Percentiles rank a stretch among this genome's conserved stretches.
These are phyloP conservation scores for Cinara cedri DNA, from an alignment of 2,888 invertebrate species.

Conservation along the genomic window DNA sequence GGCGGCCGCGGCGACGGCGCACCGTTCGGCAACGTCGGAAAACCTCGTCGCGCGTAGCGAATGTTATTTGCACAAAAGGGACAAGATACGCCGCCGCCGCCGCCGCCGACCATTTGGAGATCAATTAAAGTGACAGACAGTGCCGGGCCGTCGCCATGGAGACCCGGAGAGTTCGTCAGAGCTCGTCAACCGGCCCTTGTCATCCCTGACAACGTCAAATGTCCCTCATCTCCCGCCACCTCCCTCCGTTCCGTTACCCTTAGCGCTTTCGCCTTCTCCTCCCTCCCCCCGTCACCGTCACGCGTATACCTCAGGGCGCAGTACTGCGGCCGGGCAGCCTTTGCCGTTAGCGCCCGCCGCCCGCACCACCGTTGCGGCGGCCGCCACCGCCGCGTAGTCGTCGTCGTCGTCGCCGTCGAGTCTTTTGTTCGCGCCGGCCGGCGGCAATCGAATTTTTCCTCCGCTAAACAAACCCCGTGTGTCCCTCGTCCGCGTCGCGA, in stretches of 20 bases:
- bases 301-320: too few relatives aligned
- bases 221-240: constrained; percentile 31
- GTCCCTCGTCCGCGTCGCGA: background rate
- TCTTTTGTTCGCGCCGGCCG: constrained; percentile 53
- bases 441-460: constrained; percentile 52
- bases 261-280: too few relatives aligned
- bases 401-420: background rate
- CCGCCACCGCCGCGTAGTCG: background rate
- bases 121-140: constrained; percentile 57
- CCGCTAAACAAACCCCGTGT: constrained; percentile 46
- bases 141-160: constrained; percentile 55
- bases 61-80: constrained; percentile 56
- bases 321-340: background rate
- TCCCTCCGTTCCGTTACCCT: background rate
- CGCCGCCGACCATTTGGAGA: constrained; percentile 53
- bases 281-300: background rate
- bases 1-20: background rate
- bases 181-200: constrained; percentile 57
- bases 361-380: background rate
- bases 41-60: constrained; percentile 47
- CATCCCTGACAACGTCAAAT: constrained; percentile 57
- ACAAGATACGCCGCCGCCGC: constrained; percentile 42
- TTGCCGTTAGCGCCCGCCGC: background rate
- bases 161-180: constrained; percentile 56
- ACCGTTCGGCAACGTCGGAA: constrained; percentile 50